Evolutionary conservation across 2,888 invertebrate genomes (phyloP), one percentile per base, ranked within the genome.

Genomic region (Tetheella fluctuosa): DNA sequence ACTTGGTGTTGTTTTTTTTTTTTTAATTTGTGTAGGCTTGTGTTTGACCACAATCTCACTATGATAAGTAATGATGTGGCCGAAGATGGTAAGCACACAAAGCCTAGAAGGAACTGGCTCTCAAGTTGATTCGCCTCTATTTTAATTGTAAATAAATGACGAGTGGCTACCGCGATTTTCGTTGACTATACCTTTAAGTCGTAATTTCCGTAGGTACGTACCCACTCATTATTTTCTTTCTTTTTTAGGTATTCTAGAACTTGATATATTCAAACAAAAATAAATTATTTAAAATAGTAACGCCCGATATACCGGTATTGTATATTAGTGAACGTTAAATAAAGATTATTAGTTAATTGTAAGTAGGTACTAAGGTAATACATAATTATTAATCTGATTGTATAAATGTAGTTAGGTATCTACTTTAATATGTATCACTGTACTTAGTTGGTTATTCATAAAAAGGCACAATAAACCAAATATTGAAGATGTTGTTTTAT

Each of bases 391-490:
- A 48, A 17, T 48, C 48, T 48, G 42, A 42, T 42, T 42, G 48
- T 48, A 48, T 7, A 48, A 48, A 48, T 54, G 52, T 58, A 60
- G 59, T 59, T 56, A n/a, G n/a, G n/a, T n/a, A n/a, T n/a, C n/a
- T n/a, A 12, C 23, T 59, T 20, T 17, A 54, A 58, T 42, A 34
- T 63, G 48, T 48, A 17, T 48, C 48, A 48, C 48, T 13, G 42
- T 48, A 48, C 48, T 48, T 83, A 82, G 81, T 83, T 83, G 82
- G 83, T 84, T 82, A 82, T 81, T 81, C 77, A 78, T 81, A 80
- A 81, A 82, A 73, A 64, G 61, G 86, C 88, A 89, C 89, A 89
- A 85, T 89, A 89, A 89, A 89, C 88, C 89, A 89, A 89, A 89
- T 87, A 83, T 69, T 74, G 70, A 74, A 74, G 69, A 57, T 65